Base-by-base conservation (phyloP, 2,113 vertebrate species). In the Tragelaphus scriptus region DNA sequence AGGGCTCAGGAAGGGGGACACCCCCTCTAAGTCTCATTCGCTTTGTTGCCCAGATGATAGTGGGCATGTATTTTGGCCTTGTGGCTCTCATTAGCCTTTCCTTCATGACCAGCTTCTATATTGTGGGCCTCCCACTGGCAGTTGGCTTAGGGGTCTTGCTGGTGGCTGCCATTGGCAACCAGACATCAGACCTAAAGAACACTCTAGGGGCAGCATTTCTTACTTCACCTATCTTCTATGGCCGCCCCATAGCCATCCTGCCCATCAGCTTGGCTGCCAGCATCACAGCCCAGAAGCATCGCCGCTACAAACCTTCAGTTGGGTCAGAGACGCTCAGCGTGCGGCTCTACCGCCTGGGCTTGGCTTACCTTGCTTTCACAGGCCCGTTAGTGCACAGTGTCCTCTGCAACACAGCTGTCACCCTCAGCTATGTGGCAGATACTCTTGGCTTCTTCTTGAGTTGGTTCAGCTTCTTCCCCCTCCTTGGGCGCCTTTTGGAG, bases 11-110 rank as follows among this genome's bases (percentile, higher is more conserved):
- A 1, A 6, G 25, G 21, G 63, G 1, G 0, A 98, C 75, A 75
- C 99, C 99, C 0, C 96, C 99, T 17, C 81, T 99, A 26, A 99
- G 99, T 95, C 96, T 98, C 8, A 86, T 99, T 94, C 98, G 99
- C 44, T 99, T 99, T 97, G 97, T 86, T 0, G 99, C 99, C 58
- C 99, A 99, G 98, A 97, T 99, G 94, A 98, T 97, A 25, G 99
- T 99, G 47, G 99, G 99, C 71, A 98, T 99, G 79, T 99, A 99
- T 96, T 99, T 99, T 71, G 99, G 99, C 19, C 96, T 99, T 0
- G 98, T 99, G 94, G 99, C 99, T 15, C 98, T 99, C 16, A 98
- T 99, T 56, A 99, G 99, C 65, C 98, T 99, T 55, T 99, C 99
- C 90, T 99, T 99, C 90, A 98, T 99, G 88, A 98, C 98, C 21